phyloP scores from a whole-genome alignment of 2,888 invertebrate species.

The Hypercompe scribonia region DNA sequence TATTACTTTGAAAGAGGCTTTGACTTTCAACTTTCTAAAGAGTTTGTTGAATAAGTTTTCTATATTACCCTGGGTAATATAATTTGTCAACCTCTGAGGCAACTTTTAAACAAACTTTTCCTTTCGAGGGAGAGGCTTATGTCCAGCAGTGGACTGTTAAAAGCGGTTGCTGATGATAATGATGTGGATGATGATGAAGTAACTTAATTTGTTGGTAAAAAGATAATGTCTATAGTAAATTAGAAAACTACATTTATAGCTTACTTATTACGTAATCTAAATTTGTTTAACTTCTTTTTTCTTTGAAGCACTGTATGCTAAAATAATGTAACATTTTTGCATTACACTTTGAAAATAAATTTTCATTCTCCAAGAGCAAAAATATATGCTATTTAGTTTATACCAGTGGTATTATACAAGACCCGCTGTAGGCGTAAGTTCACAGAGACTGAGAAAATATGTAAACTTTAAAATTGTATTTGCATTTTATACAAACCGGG shows the following conservation, averaged over 20 bases:
- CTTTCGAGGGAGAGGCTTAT: too few species aligned
- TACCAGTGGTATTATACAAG: conserved; percentile 48
- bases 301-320: not conserved
- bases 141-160: too few species aligned
- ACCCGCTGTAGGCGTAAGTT: conserved; percentile 72
- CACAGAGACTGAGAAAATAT: conserved; percentile 78
- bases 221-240: conserved; percentile 27
- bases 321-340: conserved; percentile 13
- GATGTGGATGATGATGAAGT: too few species aligned
- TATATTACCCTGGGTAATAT: conserved; percentile 72
- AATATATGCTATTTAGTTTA: conserved; percentile 36
- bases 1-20: conserved; percentile 70
- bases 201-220: conserved; percentile 48
- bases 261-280: not conserved
- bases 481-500: conserved; percentile 81
- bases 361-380: conserved; percentile 28
- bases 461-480: conserved; percentile 86
- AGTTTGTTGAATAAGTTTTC: conserved; percentile 77
- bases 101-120: too few species aligned
- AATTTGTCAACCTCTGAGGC: conserved; percentile 66
- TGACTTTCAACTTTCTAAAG: conserved; percentile 75
- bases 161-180: too few species aligned
- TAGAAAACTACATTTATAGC: not conserved
- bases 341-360: conserved; percentile 23
- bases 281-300: not conserved